Evolutionary conservation across 2,888 invertebrate genomes (phyloP).

Genomic region (Drosophila lutescens): DNA sequence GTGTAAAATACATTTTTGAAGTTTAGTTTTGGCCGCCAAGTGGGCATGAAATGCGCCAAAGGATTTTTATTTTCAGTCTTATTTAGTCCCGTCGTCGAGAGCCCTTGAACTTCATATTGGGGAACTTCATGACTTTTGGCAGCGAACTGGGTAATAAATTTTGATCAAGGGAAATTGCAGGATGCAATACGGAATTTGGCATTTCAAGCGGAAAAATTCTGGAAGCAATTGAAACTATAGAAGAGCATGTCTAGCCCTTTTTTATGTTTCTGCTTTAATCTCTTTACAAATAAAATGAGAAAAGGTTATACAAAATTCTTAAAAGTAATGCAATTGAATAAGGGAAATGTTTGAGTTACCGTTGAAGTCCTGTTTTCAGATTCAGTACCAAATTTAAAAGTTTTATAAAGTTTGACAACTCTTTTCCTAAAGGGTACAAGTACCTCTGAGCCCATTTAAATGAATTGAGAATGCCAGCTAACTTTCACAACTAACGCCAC

Average conservation of each 20-base stretch:
- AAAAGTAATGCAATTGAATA: no score
- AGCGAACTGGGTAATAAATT: constrained; percentile 55
- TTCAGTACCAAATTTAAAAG: background rate
- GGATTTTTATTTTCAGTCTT: constrained; percentile 40
- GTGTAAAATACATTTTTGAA: constrained; percentile 38
- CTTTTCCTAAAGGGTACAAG: background rate
- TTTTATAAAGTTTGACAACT: background rate
- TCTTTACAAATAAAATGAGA: no score
- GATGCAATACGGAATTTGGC: constrained; percentile 20
- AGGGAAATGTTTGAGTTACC: no score
- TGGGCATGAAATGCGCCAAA: constrained; percentile 67
- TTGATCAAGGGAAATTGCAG: constrained; percentile 7
- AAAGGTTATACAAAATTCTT: no score
- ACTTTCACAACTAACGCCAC: constrained; percentile 11
- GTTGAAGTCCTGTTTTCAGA: background rate
- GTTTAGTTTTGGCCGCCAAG: constrained; percentile 47
- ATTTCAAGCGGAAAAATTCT: constrained; percentile 20
- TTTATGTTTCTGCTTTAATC: no score
- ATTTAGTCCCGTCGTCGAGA: constrained; percentile 22
- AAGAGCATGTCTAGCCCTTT: background rate
- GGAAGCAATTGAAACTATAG: background rate
- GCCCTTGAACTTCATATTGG: constrained; percentile 55
- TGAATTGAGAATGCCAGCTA: background rate
- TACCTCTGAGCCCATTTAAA: background rate
- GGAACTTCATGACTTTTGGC: constrained; percentile 48